Base-by-base conservation (phyloP, 2,888 invertebrate species). In the Chrysodeixis includens region DNA sequence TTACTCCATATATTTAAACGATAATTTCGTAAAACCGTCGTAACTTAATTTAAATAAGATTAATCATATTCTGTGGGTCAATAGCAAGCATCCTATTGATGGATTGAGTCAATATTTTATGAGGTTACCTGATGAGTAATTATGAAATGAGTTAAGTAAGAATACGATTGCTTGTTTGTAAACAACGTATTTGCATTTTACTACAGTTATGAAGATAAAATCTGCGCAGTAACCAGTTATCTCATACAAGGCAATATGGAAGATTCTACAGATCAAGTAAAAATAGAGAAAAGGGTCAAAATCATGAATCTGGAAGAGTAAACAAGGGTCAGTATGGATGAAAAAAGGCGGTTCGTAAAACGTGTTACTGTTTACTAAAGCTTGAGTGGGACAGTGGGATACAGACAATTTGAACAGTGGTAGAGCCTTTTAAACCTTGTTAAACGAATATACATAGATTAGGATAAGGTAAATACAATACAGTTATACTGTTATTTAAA, bases 21-120 rank as follows among this genome's bases (percentile, higher is more conserved):
- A 20, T 49, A 18, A 49, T 49, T 49, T 3, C 46, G 53, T 53
- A 53, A 53, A 53, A 22, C 53, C 16, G 30, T 30, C 53, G 53
- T 30, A 53, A 53, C 26, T 30, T 53, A 30, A 53, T 53, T 53
- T 53, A 53, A 53, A 53, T 30, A 53, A 30, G 53, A 53, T 53
- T 53, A 53, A 26, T 53, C 53, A 53, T n/a, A 49, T 53, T 22
- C n/a, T 30, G 14, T 30, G 14, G 53, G 53, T 53, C 53, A 53
- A 53, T 22, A 53, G 30, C 46, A 18, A 49, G 46, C 46, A 49
- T 49, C 18, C 46, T 20, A 49, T 49, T 49, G 46, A 49, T 9
- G 46, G 46, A 49, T 49, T 49, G 20, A 49, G 18, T 49, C 46
- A 49, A 49, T 49, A 49, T 49, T 49, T 49, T 49, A 49, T 49